Evolutionary conservation across 2,888 invertebrate species (phyloP), one percentile per base, ranked within the genome.

Genomic region (Harpalus rufipes): DNA sequence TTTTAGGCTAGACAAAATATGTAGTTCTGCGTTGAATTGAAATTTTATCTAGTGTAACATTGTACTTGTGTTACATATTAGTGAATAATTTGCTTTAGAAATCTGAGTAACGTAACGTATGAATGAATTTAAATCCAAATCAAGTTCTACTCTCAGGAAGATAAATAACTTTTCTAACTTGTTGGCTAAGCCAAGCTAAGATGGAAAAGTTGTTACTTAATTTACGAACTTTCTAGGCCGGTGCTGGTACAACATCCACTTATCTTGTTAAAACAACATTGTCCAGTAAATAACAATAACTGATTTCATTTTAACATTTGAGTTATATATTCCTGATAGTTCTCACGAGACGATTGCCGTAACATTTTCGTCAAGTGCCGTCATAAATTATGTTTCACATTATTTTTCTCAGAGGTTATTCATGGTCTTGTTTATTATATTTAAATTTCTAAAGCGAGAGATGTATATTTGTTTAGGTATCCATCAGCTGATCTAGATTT

Each of bases 191-290:
- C n/a, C 14, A n/a, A 8, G 72, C 18, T 74, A 12, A 74, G 72
- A n/a, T 44, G 8, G 44, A 44, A 74, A 74, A 74, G 44, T 68
- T 68, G 68, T 68, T 68, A 68, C 68, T 68, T 68, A 68, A 68
- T 68, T 68, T 68, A 74, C 72, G 18, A 44, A 74, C 72, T 74
- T 74, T 74, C 72, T 74, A 41, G 10, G 10, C 72, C 41, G 32
- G 32, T 32, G 6, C 32, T 6, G 18, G 18, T 10, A 74, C 72
- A 18, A 44, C 72, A 74, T 74, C 72, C 72, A 74, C 72, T 74
- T 74, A 74, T 74, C 72, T 74, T 74, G 72, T 74, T 74, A 44
- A 74, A 74, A 74, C 72, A 74, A 74, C 68, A 72, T 72, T 72
- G 68, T 72, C 68, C 68, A 72, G 68, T 72, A 72, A 72, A 72